Evolutionary conservation across 35 echinoderm and acorn worm genomes (phyloP), one percentile per base, ranked within the genome.

Genomic region (Heliocidaris erythrogramma): DNA sequence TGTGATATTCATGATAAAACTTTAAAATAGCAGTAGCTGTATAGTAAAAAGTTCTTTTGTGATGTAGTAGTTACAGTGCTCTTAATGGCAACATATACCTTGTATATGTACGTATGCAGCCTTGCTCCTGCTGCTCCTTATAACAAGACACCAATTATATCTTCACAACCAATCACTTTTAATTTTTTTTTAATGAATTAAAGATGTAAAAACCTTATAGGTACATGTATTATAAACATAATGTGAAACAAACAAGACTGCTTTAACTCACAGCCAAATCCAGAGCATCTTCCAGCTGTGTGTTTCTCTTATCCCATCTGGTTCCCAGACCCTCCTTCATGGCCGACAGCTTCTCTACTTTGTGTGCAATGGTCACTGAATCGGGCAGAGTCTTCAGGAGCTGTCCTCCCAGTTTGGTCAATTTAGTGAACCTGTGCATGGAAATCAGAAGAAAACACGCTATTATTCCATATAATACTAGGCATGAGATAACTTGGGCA

Each of bases 251-350:
- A 27, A 71, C 11, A 71, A 4, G 24, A 21, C 21, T 27, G 30
- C n/a, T n/a, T 90, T 0, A 47, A 98, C 97, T 98, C 35, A 98
- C 97, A 31, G 95, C 95, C n/a, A 99, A 87, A 85, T 97, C 96
- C 53, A 99, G 91, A 30, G 97, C 94, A 94, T 96, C 95, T 78
- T 96, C 78, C 88, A 99, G 94, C 48, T 97, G 98, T 94, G 95
- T 95, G 85, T 97, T 99, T 60, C 97, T 96, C 94, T 97, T 99
- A 24, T 97, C 97, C 98, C 98, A 99, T 48, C 86, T 90, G 32
- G 92, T 86, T 48, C 94, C 89, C 31, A 99, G 90, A 35, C 95
- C 35, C 27, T 90, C 30, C 29, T 95, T 94, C 49, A 93, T 92
- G 13, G 97, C 71, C 3, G 87, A 30, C 60, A 99, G 86, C 85